A percentile compares a stretch with the other conserved stretches of the same genome.
Evolutionary conservation across 2,797 vertebrate genomes (phyloP).

Genomic region (Rhinella marina): DNA sequence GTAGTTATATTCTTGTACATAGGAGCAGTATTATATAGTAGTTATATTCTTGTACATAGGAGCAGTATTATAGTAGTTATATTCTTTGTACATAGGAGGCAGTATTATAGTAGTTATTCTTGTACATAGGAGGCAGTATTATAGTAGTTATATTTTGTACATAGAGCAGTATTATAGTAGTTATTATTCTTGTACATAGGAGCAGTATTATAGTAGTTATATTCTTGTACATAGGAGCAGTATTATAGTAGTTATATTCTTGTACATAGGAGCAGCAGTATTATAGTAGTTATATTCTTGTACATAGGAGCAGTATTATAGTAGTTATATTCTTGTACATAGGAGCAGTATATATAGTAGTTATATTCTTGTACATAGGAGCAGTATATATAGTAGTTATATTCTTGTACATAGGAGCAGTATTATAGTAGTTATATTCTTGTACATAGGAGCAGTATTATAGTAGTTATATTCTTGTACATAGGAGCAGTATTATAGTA

Average conservation of each 20-base stretch:
- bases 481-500: neutral
- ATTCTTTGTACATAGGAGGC: neutral
- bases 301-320: neutral
- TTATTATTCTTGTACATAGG: conserved; percentile 5
- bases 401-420: neutral
- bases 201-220: neutral
- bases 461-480: neutral
- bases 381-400: conserved; percentile 16
- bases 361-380: conserved; percentile 3
- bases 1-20: no score
- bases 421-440: conserved; percentile 24
- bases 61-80: conserved; percentile 12
- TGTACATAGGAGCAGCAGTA: neutral
- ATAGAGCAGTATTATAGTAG: neutral
- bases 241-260: conserved; percentile 3
- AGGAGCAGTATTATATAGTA: neutral
- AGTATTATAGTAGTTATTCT: conserved; percentile 18
- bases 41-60: conserved; percentile 10
- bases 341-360: conserved; percentile 8
- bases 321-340: neutral
- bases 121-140: conserved; percentile 5
- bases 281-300: neutral
- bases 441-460: neutral
- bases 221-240: neutral
- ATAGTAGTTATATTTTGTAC: conserved; percentile 7